Base-by-base conservation (phyloP, 2,113 vertebrate genomes). In the Crotophaga sulcirostris region DNA sequence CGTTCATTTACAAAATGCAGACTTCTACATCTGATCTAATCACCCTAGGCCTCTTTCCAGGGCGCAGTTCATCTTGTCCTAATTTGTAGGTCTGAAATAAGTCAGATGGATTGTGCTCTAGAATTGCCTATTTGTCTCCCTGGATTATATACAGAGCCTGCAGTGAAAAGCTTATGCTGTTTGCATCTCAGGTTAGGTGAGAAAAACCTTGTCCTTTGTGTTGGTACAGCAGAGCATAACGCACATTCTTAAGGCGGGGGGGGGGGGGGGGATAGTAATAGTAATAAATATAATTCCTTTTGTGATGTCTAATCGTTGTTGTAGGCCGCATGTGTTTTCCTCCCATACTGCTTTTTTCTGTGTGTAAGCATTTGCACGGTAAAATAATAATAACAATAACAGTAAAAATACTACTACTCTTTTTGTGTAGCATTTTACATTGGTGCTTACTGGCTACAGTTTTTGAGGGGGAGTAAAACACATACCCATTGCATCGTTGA, bases 371-470 rank as follows among this genome's bases (percentile, higher is more conserved):
- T 72, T 94, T 89, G 24, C 23, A 59, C 15, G 21, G 11, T 36
- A 78, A 74, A 87, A 33, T 20, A 66, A 54, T 78, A 31, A 69
- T 8, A 64, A 79, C 10, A 58, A 33, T 4, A 60, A n/a, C 9
- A 16, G 20, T 15, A 8, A 31, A 5, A 59, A 26, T 15, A 14
- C 24, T 11, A 25, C 3, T 17, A 44, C 1, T 1, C 2, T 54
- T 72, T 76, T 33, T 58, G 5, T 54, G 11, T 67, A 62, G 7
- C 2, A 1, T 54, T 93, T 94, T 68, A 8, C n/a, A 20, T 16
- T 42, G 73, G 7, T 83, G 36, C 23, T 60, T 4, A 21, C 40
- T 26, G n/a, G 26, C 26, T 42, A 63, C 2, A 49, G 5, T 17
- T 9, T 29, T 51, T 67, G 8, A 52, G 20, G 21, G 16, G 52